Conservation (phyloP, 2,797 vertebrate species). For the Phrynocephalus guinanensis region DNA sequence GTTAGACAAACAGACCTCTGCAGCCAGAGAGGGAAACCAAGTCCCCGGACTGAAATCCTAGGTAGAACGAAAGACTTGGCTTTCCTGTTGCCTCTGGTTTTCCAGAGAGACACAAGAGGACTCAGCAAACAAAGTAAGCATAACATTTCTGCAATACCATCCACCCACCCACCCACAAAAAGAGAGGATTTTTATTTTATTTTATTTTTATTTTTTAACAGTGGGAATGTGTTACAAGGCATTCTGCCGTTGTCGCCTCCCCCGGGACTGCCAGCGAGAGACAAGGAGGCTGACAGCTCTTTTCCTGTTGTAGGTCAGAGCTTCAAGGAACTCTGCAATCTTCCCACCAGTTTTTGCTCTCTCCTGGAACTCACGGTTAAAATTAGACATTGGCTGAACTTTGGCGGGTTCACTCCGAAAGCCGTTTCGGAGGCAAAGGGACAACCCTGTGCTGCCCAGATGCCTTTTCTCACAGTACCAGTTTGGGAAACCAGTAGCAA, state of each 20-base stretch:
- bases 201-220: conserved; percentile 73
- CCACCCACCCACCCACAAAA: background rate
- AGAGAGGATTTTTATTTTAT: conserved; percentile 50
- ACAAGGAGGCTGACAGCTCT: conserved; percentile 86
- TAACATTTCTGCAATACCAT: conserved; percentile 67
- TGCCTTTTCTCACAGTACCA: conserved; percentile 82
- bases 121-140: conserved; percentile 70
- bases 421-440: conserved; percentile 77
- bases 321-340: conserved; percentile 90
- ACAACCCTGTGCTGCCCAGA: conserved; percentile 63
- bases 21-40: conserved; percentile 29
- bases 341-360: conserved; percentile 90
- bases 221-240: conserved; percentile 91
- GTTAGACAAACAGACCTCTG: background rate
- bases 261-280: conserved; percentile 85
- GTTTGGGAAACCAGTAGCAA: conserved; percentile 69
- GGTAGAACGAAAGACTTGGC: conserved; percentile 57
- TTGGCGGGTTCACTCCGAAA: conserved; percentile 78
- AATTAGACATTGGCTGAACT: conserved; percentile 90
- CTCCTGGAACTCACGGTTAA: conserved; percentile 89
- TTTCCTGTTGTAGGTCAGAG: conserved; percentile 94
- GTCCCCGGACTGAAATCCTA: conserved; percentile 65
- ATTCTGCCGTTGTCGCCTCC: conserved; percentile 91
- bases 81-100: conserved; percentile 74
- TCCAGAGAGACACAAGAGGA: conserved; percentile 63